Conservation (phyloP, 1,140 invertebrate species). For the Helicoverpa zea region DNA sequence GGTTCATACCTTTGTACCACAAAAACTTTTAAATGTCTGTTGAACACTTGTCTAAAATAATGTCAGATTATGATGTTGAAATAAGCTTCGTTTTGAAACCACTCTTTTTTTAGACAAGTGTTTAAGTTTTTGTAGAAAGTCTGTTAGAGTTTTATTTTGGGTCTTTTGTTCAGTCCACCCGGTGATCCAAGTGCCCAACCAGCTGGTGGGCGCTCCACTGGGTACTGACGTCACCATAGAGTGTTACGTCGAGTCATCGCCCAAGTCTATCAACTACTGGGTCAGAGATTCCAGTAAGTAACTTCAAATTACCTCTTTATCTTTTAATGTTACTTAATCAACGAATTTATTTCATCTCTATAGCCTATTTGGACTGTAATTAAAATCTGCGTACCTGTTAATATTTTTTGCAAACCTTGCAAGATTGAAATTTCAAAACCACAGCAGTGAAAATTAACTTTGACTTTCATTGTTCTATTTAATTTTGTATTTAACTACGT, state of each 20-base stretch:
- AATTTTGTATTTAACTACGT: constrained; percentile 41
- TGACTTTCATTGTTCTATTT: constrained; percentile 38
- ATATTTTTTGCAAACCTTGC: constrained; percentile 39
- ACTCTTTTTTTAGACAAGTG: not conserved
- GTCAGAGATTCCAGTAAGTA: constrained; percentile 91
- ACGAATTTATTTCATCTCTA: constrained; percentile 14
- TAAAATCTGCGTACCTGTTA: constrained; percentile 8
- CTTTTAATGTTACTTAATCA: not conserved
- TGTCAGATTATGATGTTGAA: no score
- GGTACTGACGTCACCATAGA: constrained; percentile 95
- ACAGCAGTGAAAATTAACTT: constrained; percentile 37
- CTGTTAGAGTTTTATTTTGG: constrained; percentile 26
- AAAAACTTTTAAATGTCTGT: no score
- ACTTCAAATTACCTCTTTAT: constrained; percentile 7
- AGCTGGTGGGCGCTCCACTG: constrained; percentile 95
- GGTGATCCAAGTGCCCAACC: constrained; percentile 95
- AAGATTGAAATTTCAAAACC: constrained; percentile 19
- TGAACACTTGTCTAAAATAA: no score
- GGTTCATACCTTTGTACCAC: no score
- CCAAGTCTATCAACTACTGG: constrained; percentile 96
- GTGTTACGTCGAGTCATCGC: constrained; percentile 96
- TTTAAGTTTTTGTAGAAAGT: not conserved
- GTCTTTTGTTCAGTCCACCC: constrained; percentile 91
- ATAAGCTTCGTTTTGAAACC: no score
- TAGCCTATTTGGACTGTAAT: not conserved